Conservation (phyloP, 1,140 invertebrate species). For the Wasmannia auropunctata region DNA sequence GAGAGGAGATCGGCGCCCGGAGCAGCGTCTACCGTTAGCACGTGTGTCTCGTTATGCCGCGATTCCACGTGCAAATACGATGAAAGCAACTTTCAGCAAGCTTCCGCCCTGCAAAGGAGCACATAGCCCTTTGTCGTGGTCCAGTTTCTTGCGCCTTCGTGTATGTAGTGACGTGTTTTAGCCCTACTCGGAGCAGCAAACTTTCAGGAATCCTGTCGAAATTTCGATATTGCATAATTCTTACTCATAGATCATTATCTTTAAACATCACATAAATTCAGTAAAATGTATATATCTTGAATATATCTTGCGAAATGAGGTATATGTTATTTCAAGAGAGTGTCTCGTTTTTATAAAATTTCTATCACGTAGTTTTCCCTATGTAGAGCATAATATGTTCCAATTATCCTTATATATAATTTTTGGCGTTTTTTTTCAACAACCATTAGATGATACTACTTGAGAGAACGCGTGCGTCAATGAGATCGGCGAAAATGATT, state of each 20-base stretch:
- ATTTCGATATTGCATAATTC: background rate
- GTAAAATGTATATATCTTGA: background rate
- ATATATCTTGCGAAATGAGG: background rate
- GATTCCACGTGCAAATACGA: conserved; percentile 67
- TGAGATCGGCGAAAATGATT: conserved; percentile 8
- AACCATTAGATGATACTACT: conserved; percentile 4
- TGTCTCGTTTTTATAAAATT: background rate
- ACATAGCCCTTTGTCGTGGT: conserved; percentile 19
- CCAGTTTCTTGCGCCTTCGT: background rate
- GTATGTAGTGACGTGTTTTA: background rate
- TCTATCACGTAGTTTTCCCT: background rate
- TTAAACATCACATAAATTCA: background rate
- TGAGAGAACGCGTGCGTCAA: background rate
- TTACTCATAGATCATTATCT: background rate
- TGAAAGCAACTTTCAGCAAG: conserved; percentile 44
- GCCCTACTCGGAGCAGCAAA: background rate
- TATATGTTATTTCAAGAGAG: background rate
- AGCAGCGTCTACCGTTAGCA: conserved; percentile 80
- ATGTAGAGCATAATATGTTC: background rate
- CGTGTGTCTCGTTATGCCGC: conserved; percentile 71
- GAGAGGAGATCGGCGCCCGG: conserved; percentile 72
- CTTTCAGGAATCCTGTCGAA: background rate
- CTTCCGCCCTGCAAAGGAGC: conserved; percentile 21
- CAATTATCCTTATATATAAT: background rate
- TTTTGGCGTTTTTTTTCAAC: background rate